These are phyloP conservation scores for Acanthurus leucopareius DNA, from an alignment of 2,797 vertebrate genomes.

Conservation along the genomic window DNA sequence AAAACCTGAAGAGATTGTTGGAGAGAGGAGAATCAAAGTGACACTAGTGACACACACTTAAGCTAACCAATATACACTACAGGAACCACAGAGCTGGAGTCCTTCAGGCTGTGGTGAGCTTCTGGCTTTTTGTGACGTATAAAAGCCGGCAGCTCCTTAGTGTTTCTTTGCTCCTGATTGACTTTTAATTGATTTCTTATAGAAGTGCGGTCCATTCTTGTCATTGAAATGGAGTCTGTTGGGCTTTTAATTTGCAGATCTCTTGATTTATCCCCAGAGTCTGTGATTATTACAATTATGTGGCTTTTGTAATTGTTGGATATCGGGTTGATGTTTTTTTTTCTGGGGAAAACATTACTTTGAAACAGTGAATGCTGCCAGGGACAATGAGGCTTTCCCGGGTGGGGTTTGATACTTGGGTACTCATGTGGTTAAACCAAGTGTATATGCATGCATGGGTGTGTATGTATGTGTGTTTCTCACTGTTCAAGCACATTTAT, in stretches of 20 bases:
- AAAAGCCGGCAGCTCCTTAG: constrained; percentile 38
- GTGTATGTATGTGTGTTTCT: constrained; percentile 34
- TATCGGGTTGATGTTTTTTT: constrained; percentile 70
- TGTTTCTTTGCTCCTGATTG: constrained; percentile 64
- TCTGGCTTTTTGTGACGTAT: constrained; percentile 61
- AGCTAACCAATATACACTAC: constrained; percentile 53
- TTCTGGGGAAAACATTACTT: constrained; percentile 63
- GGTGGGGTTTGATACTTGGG: constrained; percentile 69
- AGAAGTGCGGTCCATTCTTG: constrained; percentile 66
- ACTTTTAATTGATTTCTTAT: constrained; percentile 81
- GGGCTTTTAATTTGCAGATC: constrained; percentile 74
- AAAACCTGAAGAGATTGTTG: constrained; percentile 75
- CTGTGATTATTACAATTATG: constrained; percentile 82
- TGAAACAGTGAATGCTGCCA: constrained; percentile 69
- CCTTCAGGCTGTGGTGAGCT: constrained; percentile 69
- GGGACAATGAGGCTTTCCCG: constrained; percentile 67
- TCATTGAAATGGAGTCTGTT: constrained; percentile 60
- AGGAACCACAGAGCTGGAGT: constrained; percentile 64
- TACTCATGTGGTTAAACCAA: constrained; percentile 56
- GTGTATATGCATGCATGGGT: constrained; percentile 31
- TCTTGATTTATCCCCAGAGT: constrained; percentile 73
- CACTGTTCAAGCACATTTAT: constrained; percentile 62
- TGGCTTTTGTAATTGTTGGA: constrained; percentile 79
- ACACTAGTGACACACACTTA: constrained; percentile 74
- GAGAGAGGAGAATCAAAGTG: constrained; percentile 68